Evolutionary conservation across 92 coral and sea anemone species (phyloP).

Genomic region (Muricea muricata): DNA sequence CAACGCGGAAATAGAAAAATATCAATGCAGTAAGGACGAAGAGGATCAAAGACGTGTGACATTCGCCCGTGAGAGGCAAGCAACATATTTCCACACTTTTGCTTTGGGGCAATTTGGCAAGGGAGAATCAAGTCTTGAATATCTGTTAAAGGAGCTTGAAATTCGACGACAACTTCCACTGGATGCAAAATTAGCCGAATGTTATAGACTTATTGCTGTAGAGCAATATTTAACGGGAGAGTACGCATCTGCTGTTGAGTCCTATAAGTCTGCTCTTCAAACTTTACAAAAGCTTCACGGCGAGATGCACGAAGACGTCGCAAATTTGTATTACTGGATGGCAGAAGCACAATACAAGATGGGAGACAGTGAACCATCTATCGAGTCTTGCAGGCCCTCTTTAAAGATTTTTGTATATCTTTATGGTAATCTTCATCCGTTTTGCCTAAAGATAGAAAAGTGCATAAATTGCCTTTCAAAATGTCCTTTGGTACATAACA

Average conservation of each 20-base stretch:
- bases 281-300: not conserved
- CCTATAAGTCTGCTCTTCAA: not conserved
- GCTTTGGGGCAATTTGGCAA: not conserved
- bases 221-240: not conserved
- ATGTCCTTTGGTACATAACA: no score
- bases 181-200: conserved; percentile 15
- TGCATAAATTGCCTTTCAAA: no score
- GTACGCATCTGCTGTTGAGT: conserved; percentile 18
- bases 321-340: not conserved
- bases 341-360: not conserved
- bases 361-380: not conserved
- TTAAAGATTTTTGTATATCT: no score
- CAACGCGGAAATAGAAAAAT: not conserved
- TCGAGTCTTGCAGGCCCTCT: conserved; percentile 8
- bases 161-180: conserved; percentile 5
- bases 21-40: no score
- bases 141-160: not conserved
- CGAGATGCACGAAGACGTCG: conserved; percentile 31
- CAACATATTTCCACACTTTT: not conserved
- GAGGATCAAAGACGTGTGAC: no score
- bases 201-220: not conserved
- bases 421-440: no score
- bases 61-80: conserved; percentile 1
- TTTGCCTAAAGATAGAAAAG: no score
- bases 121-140: conserved; percentile 18